Evolutionary conservation across 2,888 invertebrate genomes (phyloP), one percentile per base, ranked within the genome.

Genomic region (Rotaria socialis): DNA sequence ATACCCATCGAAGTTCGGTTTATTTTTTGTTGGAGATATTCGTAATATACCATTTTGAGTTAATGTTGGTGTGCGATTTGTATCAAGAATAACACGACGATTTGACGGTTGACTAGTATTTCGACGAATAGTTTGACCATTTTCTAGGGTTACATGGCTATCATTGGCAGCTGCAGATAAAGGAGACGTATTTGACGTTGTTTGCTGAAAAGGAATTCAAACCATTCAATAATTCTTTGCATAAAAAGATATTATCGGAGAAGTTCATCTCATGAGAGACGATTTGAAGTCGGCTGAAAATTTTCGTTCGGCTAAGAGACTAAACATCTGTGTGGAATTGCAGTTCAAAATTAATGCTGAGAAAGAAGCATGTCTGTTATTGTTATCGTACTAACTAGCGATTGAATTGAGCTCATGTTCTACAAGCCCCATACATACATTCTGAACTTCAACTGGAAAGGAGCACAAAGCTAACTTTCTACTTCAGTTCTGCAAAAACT

Each of bases 81-180:
- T 80, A 47, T 80, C 80, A 80, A 80, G 80, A n/a, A 80, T 80
- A 2, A 80, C 80, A 47, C 80, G 80, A 24, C 80, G 80, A 80
- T 80, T 80, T 24, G 80, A 80, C n/a, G 47, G 47, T 43, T 47
- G 43, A 43, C 80, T 47, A 80, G 47, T 47, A 80, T 80, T 80
- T 47, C 47, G 47, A n/a, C 80, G 80, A 47, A 47, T 43, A 0
- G 80, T 80, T 80, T 80, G 80, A 24, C 80, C n/a, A 80, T 80
- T 80, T 80, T 43, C 43, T 2, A 80, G 24, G 1, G 47, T 80
- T 43, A 47, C 7, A 80, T 47, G 35, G 24, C 35, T 67, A 19
- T 67, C 67, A 41, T 67, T 67, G 6, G 35, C 35, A 27, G 3
- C 27, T 14, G 10, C 27, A 4, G 60, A 27, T 27, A 67, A 19